A percentile compares a stretch with the other conserved stretches of the same genome.
These are phyloP conservation scores for Scolanthus callimorphus DNA, from an alignment of 92 coral and sea anemone species.

Conservation along the genomic window DNA sequence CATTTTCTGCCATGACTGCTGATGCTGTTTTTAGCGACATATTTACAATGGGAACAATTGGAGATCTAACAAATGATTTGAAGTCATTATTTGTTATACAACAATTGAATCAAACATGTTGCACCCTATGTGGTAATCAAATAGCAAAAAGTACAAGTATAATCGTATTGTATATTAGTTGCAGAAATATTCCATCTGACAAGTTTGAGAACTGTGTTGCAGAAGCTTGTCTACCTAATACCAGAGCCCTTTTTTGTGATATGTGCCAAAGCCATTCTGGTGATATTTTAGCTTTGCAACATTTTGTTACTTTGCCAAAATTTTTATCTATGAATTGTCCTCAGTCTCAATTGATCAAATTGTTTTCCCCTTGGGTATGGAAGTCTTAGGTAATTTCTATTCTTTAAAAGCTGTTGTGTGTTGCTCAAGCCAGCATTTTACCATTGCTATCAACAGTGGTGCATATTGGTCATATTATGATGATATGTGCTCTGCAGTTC, in stretches of 20 bases:
- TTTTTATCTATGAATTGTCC: slow-evolving; percentile 34
- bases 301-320: slow-evolving; percentile 40
- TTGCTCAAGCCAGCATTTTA: slow-evolving; percentile 39
- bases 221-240: slow-evolving; percentile 44
- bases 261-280: slow-evolving; percentile 43
- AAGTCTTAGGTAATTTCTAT: slow-evolving; percentile 25
- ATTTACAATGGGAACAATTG: slow-evolving; percentile 37
- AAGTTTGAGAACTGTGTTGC: slow-evolving; percentile 48
- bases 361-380: slow-evolving; percentile 24
- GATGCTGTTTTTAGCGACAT: slow-evolving; percentile 68
- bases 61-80: no score
- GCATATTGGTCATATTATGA: slow-evolving; percentile 18
- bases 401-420: slow-evolving; percentile 37
- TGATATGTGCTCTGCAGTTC: slow-evolving; percentile 21
- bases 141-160: slow-evolving; percentile 43
- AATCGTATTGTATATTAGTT: slow-evolving; percentile 52
- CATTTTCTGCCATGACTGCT: slow-evolving; percentile 60
- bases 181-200: slow-evolving; percentile 8
- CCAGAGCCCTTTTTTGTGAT: slow-evolving; percentile 50
- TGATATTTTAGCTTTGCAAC: slow-evolving; percentile 43
- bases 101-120: slow-evolving; percentile 24
- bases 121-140: slow-evolving; percentile 35
- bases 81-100: slow-evolving; percentile 50
- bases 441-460: slow-evolving; percentile 42
- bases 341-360: slow-evolving; percentile 27